Evolutionary conservation across 2,888 invertebrate genomes (phyloP), one percentile per base, ranked within the genome.

Genomic region (Lapara coniferarum): DNA sequence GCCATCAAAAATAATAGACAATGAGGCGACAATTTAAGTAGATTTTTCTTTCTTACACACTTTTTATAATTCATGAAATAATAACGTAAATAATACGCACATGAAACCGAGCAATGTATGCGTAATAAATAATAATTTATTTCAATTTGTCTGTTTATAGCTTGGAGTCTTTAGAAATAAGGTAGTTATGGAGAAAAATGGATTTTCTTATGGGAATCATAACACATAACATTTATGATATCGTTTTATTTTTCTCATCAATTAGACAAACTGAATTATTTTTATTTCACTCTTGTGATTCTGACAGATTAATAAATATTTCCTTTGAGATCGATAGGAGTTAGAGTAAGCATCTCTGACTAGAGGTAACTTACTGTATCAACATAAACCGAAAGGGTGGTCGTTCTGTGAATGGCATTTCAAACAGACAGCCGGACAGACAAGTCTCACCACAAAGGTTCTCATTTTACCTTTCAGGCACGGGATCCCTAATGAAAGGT

Each of bases 1-100:
- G 72, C 70, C 73, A 67, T 69, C 55, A 37, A 66, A 68, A 30
- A 56, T 58, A 57, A 66, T 67, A 71, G 67, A 70, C 44, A 66
- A n/a, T 58, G n/a, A 37, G 30, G 13, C 37, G 52, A 25, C 8
- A 30, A 25, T 53, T 56, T 51, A 37, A n/a, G 52, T 6, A 53
- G 44, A 19, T 63, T 51, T 52, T 66, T 52, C 66, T 49, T 59
- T 59, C 46, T 44, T 58, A 58, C 59, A 46, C 10, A 4, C 5
- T 63, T 49, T 19, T 63, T 14, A 19, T 46, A 46, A 16, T 19
- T 12, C 10, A 63, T 63, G 10, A 13, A 13, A 51, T 51, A 51
- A 51, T 51, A 51, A 51, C 12, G 0, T 51, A 51, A 12, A 51
- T 13, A 51, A 51, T 51, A 51, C 10, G 51, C 12, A 13, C 13